Evolutionary conservation across 2,888 invertebrate genomes (phyloP), one percentile per base, ranked within the genome.

Genomic region (Hedychridium roseum): DNA sequence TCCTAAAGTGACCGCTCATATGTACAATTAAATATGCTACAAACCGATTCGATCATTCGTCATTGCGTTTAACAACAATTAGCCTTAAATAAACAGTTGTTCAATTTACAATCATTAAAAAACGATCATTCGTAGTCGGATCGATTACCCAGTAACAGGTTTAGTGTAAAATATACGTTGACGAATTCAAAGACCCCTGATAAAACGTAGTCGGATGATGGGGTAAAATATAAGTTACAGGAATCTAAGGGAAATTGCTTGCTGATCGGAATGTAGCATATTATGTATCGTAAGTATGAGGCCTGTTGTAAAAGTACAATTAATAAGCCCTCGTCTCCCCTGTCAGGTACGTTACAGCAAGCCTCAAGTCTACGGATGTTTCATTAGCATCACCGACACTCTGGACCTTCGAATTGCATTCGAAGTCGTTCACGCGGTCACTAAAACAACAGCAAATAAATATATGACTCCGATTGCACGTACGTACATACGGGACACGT

Each of bases 381-480:
- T 26, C 9, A 17, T n/a, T 31, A 32, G 48, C 41, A 57, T 58
- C 37, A 35, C 43, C 50, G 50, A 50, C 44, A 39, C 54, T 46
- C 48, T 37, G 40, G 54, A 65, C 55, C 43, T 50, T 46, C 20
- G 50, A 61, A 50, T 48, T 57, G 20, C 41, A 50, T 34, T 39
- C 42, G 16, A 32, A 57, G 7, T 46, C 61, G 43, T 44, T 30
- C 66, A 50, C 48, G 46, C 61, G 40, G 16, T 45, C 47, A 39
- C 42, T 47, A 34, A 59, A 50, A 53, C 68, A 68, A 68, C 62
- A 62, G 61, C 66, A 69, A 71, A 71, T 71, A 71, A 71, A 71
- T 71, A 70, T 70, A 66, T 56, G 32, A 54, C 38, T 43, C 46
- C 28, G 43, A 50, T 43, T 40, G 38, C 43, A 11, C 42, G 37